Evolutionary conservation across 2,888 invertebrate genomes (phyloP).

Genomic region (Dendrolimus pini): DNA sequence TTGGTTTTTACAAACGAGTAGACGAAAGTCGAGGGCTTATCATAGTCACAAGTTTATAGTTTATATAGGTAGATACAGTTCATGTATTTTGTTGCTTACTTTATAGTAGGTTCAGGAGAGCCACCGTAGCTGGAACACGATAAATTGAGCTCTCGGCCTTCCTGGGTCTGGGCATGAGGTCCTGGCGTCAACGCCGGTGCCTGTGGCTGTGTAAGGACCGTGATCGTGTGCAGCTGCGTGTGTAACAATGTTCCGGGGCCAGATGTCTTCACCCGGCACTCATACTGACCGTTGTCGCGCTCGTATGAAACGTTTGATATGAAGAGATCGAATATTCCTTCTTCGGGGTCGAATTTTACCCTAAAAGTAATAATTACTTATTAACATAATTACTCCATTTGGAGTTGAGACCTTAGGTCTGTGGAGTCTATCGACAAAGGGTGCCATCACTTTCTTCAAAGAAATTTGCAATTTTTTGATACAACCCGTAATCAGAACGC

Average conservation of each 20-base stretch:
- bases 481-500: too few relatives aligned
- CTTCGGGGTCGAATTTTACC: slow-evolving; percentile 33
- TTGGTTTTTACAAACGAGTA: too few relatives aligned
- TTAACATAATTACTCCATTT: too few relatives aligned
- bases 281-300: slow-evolving; percentile 93
- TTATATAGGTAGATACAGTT: too few relatives aligned
- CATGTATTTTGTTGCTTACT: slow-evolving; percentile 55
- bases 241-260: slow-evolving; percentile 90
- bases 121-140: slow-evolving; percentile 91
- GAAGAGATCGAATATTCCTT: slow-evolving; percentile 90
- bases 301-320: slow-evolving; percentile 94
- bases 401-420: too few relatives aligned
- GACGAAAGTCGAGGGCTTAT: too few relatives aligned
- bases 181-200: slow-evolving; percentile 87
- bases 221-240: slow-evolving; percentile 88
- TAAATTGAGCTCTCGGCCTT: slow-evolving; percentile 85
- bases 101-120: slow-evolving; percentile 92
- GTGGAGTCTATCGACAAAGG: too few relatives aligned
- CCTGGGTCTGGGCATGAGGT: slow-evolving; percentile 86
- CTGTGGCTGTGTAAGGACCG: slow-evolving; percentile 90
- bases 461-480: too few relatives aligned
- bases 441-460: too few relatives aligned
- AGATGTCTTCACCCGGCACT: slow-evolving; percentile 90
- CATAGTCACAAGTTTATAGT: too few relatives aligned
- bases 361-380: background rate